Evolutionary conservation across 2,797 vertebrate species (phyloP).

Genomic region (Pipistrellus nathusii): DNA sequence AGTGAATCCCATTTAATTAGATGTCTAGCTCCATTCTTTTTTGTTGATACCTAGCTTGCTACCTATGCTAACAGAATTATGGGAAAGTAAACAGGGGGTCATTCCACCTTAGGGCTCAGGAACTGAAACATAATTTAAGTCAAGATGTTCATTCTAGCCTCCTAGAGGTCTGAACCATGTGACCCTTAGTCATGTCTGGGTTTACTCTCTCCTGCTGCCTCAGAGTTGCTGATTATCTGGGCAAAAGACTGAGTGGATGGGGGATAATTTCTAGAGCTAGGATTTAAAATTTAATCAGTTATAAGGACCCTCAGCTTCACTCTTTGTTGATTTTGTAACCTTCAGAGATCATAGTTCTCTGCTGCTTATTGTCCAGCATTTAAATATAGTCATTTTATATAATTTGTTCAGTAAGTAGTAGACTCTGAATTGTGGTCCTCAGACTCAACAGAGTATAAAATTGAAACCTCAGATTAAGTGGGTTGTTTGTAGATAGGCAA

Average conservation of each 20-base stretch:
- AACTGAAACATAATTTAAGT: neutral
- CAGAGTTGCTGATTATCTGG: neutral
- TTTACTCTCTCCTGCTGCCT: neutral
- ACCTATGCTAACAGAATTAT: neutral
- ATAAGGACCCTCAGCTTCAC: neutral
- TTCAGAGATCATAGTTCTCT: neutral
- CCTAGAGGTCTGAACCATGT: neutral
- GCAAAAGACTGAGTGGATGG: neutral
- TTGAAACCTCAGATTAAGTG: neutral
- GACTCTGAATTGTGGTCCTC: conserved; percentile 1
- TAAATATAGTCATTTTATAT: neutral
- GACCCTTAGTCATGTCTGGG: neutral
- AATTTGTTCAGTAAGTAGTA: neutral
- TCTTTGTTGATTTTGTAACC: conserved; percentile 9
- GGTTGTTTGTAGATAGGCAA: neutral
- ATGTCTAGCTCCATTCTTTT: neutral
- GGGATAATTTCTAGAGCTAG: neutral
- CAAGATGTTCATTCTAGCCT: neutral
- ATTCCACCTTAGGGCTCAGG: neutral
- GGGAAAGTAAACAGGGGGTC: neutral
- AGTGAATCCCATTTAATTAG: neutral
- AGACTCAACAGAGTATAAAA: neutral
- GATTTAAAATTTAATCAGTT: neutral
- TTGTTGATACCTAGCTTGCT: neutral
- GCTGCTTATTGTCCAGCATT: neutral